phyloP scores from a whole-genome alignment of 2,888 invertebrate species.

The Drosophila macrothrix region DNA sequence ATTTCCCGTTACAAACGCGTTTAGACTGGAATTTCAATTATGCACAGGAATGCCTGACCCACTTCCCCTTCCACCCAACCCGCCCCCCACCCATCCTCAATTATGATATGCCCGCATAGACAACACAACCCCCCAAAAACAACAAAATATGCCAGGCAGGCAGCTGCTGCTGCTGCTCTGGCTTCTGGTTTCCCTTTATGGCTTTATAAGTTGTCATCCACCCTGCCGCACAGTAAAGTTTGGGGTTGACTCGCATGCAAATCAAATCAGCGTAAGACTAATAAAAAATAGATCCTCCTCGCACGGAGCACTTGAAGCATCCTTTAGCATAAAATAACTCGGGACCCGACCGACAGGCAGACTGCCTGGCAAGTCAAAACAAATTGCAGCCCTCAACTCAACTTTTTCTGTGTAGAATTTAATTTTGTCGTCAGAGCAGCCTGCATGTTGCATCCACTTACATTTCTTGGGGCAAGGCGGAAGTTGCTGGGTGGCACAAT shows the following conservation, averaged over 20 bases:
- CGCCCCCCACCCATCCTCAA: slow-evolving; percentile 41
- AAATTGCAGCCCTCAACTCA: slow-evolving; percentile 50
- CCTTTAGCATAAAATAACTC: slow-evolving; percentile 18
- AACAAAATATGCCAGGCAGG: slow-evolving; percentile 57
- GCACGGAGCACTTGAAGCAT: slow-evolving; percentile 40
- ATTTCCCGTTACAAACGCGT: slow-evolving; percentile 78
- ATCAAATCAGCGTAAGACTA: slow-evolving; percentile 60
- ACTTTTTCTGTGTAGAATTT: slow-evolving; percentile 55
- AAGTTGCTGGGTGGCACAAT: background rate
- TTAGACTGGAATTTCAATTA: slow-evolving; percentile 79
- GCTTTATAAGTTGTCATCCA: slow-evolving; percentile 43
- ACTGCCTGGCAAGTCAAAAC: slow-evolving; percentile 51
- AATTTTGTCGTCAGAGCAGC: slow-evolving; percentile 56
- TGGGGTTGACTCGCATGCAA: slow-evolving; percentile 44
- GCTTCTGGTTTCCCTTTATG: slow-evolving; percentile 34
- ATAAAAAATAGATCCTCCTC: slow-evolving; percentile 55
- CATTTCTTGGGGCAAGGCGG: slow-evolving; percentile 17
- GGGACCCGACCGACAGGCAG: slow-evolving; percentile 15
- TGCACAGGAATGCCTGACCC: slow-evolving; percentile 71
- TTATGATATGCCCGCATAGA: slow-evolving; percentile 60
- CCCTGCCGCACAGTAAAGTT: slow-evolving; percentile 13
- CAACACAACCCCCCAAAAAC: slow-evolving; percentile 34
- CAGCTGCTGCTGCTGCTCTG: slow-evolving; percentile 31
- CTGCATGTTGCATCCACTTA: slow-evolving; percentile 31
- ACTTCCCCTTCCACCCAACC: background rate